phyloP scores from a whole-genome alignment of 2,113 vertebrate genomes.

The Australoheros scitulus region DNA sequence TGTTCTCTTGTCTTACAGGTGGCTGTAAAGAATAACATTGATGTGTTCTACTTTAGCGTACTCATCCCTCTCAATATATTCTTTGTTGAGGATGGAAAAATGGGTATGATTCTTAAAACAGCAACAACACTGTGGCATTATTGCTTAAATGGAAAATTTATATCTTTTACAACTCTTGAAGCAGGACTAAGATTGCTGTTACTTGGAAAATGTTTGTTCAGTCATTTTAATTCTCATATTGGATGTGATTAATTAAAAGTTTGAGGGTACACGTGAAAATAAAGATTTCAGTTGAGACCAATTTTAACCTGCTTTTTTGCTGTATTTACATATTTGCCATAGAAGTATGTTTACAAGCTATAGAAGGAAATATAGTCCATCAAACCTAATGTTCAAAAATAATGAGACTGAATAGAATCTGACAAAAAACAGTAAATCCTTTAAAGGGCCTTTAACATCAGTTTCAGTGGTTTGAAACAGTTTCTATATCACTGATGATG shows the following conservation, averaged over 20 bases:
- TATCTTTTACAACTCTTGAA: not conserved
- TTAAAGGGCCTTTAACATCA: not conserved
- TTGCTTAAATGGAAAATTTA: not conserved
- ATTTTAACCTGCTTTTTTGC: not conserved
- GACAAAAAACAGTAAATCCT: not conserved
- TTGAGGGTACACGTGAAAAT: no score
- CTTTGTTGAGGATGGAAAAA: constrained; percentile 99
- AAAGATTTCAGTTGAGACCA: no score
- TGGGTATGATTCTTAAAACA: constrained; percentile 83
- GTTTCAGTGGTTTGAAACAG: not conserved
- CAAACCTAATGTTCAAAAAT: no score
- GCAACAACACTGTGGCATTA: not conserved
- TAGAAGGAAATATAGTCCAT: accelerated
- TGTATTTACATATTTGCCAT: not conserved
- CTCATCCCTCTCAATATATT: constrained; percentile 96
- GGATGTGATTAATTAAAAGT: no score
- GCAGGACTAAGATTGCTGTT: not conserved
- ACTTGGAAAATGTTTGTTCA: not conserved
- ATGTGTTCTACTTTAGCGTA: constrained; percentile 99
- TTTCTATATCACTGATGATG: not conserved
- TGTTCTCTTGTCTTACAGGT: constrained; percentile 78
- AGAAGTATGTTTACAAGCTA: not conserved
- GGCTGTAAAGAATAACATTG: constrained; percentile 99
- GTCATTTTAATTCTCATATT: no score
- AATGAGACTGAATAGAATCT: not conserved